These are phyloP conservation scores for Folsomia manolachei DNA, from an alignment of 2,888 invertebrate genomes.

Conservation along the genomic window DNA sequence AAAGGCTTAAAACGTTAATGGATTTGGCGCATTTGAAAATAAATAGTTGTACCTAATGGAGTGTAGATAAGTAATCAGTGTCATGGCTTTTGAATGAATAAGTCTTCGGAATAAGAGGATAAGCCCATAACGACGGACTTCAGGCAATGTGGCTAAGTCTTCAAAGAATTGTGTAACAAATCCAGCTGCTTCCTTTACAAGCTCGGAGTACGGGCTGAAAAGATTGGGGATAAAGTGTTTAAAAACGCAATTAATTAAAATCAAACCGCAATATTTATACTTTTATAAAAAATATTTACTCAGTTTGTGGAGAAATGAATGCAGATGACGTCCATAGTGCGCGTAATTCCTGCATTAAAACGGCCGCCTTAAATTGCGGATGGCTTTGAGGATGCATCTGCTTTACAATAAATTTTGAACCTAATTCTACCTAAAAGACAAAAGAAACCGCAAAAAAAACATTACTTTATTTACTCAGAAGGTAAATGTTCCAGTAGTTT, in stretches of 20 bases:
- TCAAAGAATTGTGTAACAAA: conserved; percentile 45
- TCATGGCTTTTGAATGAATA: conserved; percentile 46
- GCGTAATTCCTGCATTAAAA: conserved; percentile 44
- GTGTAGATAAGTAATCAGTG: conserved; percentile 44
- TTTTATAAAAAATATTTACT: conserved; percentile 34
- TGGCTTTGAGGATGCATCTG: conserved; percentile 42
- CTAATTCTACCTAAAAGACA: conserved; percentile 41
- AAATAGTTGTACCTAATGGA: conserved; percentile 39
- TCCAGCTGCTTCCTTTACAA: conserved; percentile 41
- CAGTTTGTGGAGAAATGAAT: conserved; percentile 28
- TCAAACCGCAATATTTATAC: neutral
- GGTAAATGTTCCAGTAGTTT: neutral
- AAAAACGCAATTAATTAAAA: conserved; percentile 5
- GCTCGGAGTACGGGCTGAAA: conserved; percentile 41
- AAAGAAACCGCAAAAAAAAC: conserved; percentile 8
- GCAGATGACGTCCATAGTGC: conserved; percentile 43
- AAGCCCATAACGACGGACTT: conserved; percentile 40
- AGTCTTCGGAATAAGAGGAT: conserved; percentile 42
- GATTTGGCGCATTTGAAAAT: neutral
- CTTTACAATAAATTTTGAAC: conserved; percentile 41
- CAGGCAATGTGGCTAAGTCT: conserved; percentile 41
- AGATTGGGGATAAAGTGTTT: conserved; percentile 3
- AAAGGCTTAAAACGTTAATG: no score
- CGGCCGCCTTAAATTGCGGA: conserved; percentile 30
- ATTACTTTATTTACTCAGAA: neutral